Percentiles rank a stretch among this genome's conserved stretches.
phyloP scores from a whole-genome alignment of 2,888 invertebrate species.

The Heteropelma amictum region DNA sequence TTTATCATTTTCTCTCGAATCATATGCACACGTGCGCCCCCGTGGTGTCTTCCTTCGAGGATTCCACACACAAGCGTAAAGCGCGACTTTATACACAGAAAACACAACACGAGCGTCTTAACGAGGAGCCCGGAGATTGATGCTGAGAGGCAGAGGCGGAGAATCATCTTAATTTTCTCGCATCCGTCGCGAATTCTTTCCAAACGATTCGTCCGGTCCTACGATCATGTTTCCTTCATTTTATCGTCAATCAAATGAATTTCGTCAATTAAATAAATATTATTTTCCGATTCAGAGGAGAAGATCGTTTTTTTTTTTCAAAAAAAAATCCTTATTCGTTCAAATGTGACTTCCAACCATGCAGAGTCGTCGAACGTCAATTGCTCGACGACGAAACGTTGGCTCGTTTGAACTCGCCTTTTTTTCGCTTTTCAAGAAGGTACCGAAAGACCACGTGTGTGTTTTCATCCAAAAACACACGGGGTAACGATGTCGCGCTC shows the following conservation, averaged over 20 bases:
- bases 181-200: not conserved
- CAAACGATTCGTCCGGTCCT: slow-evolving; percentile 24
- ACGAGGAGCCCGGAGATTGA: slow-evolving; percentile 76
- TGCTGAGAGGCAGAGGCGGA: slow-evolving; percentile 69
- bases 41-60: slow-evolving; percentile 40
- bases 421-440: too few relatives aligned
- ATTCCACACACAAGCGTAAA: slow-evolving; percentile 40
- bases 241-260: not conserved
- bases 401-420: too few relatives aligned
- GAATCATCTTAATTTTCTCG: slow-evolving; percentile 19
- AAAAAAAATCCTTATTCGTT: too few relatives aligned
- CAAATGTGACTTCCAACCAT: too few relatives aligned
- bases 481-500: too few relatives aligned
- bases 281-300: not conserved
- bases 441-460: too few relatives aligned
- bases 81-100: slow-evolving; percentile 59
- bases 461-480: too few relatives aligned
- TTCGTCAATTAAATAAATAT: not conserved
- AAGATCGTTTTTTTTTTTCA: too few relatives aligned
- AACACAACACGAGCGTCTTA: slow-evolving; percentile 73
- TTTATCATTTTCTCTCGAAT: slow-evolving; percentile 10
- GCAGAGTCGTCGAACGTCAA: too few relatives aligned
- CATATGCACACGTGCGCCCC: slow-evolving; percentile 55
- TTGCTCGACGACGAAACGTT: too few relatives aligned
- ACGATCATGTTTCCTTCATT: slow-evolving; percentile 53